phyloP scores from a whole-genome alignment of 2,797 vertebrate genomes.

The Mallotus villosus region DNA sequence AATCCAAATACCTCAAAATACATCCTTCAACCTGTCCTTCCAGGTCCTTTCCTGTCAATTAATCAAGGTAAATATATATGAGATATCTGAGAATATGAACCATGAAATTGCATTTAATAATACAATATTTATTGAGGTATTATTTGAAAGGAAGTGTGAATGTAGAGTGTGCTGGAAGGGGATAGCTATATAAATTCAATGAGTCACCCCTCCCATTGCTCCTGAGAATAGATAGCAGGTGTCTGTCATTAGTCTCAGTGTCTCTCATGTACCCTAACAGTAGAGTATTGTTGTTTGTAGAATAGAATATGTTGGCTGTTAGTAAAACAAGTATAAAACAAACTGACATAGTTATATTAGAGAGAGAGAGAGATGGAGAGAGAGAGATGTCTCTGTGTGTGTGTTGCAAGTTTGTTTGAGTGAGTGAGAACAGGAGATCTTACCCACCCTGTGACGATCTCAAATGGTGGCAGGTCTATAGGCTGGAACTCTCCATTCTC shows the following conservation, averaged over 20 bases:
- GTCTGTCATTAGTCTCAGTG: constrained; percentile 31
- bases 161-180: constrained; percentile 4
- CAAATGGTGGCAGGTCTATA: constrained; percentile 91
- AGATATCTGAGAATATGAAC: background rate
- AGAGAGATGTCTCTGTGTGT: background rate
- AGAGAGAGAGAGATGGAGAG: no score
- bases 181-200: constrained; percentile 20
- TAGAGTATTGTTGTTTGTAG: background rate
- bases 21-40: background rate
- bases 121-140: background rate
- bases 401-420: background rate
- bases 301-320: background rate
- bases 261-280: background rate
- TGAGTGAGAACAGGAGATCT: constrained; percentile 2
- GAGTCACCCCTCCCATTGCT: constrained; percentile 66
- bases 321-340: no score
- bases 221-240: constrained; percentile 38
- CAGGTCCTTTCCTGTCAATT: background rate
- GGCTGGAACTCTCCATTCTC: constrained; percentile 81
- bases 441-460: constrained; percentile 91
- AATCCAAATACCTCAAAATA: no score
- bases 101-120: background rate
- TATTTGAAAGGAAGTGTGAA: background rate
- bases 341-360: no score
- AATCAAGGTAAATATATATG: background rate